These are phyloP conservation scores for Ophioderma brevispina DNA, from an alignment of 35 echinoderm and acorn worm genomes.

Conservation along the genomic window DNA sequence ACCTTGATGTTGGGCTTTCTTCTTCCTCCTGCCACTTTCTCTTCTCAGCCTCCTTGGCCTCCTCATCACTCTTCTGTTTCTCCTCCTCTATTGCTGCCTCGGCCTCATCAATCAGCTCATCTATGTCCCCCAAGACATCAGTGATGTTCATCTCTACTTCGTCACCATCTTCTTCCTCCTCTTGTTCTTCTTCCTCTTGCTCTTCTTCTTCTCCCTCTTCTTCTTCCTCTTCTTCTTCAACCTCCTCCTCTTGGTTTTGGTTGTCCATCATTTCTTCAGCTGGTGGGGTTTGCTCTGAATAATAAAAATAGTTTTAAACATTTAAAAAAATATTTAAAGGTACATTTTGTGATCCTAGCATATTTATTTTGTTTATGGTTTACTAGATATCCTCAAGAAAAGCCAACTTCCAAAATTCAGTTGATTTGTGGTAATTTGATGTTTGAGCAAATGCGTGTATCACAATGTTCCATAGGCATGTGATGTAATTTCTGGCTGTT, in stretches of 20 bases:
- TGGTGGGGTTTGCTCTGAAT: not conserved
- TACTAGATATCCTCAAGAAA: no score
- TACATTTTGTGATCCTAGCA: no score
- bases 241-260: no score
- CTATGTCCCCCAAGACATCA: constrained; percentile 95
- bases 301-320: not conserved
- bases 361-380: no score
- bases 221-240: constrained; percentile 36
- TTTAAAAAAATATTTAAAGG: no score
- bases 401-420: no score
- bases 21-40: constrained; percentile 13
- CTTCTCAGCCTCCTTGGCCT: constrained; percentile 53
- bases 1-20: not conserved
- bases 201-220: constrained; percentile 22
- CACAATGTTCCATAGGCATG: no score
- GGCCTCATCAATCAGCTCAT: constrained; percentile 85
- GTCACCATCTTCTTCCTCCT: constrained; percentile 22
- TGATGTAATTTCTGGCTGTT: no score
- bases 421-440: no score
- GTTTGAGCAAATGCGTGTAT: no score
- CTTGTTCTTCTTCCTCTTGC: constrained; percentile 48
- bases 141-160: constrained; percentile 75
- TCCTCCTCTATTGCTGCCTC: constrained; percentile 65
- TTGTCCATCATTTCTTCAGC: not conserved
- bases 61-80: constrained; percentile 16